Evolutionary conservation across 2,888 invertebrate genomes (phyloP).

Genomic region (Mimas tiliae): DNA sequence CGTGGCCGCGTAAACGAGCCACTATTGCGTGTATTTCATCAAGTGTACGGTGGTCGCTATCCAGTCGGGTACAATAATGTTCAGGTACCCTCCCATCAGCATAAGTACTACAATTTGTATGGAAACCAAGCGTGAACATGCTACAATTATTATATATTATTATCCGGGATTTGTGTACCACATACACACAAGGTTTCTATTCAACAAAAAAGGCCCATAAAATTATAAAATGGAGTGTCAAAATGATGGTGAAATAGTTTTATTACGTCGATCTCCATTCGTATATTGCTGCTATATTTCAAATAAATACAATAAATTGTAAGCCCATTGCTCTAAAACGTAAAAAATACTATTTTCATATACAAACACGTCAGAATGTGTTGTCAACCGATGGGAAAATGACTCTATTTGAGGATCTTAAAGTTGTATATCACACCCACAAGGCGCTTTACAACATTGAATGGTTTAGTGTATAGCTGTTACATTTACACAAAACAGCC

Average conservation of each 20-base stretch:
- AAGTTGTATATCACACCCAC: conserved; percentile 66
- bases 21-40: no score
- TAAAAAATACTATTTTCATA: conserved; percentile 56
- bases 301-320: conserved; percentile 50
- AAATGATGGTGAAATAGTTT: conserved; percentile 39
- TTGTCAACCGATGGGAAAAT: conserved; percentile 67
- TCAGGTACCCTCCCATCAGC: no score
- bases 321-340: conserved; percentile 47
- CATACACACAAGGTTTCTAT: conserved; percentile 13
- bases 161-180: neutral
- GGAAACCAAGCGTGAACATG: no score
- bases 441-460: conserved; percentile 37
- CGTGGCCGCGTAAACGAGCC: no score
- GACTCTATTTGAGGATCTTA: conserved; percentile 69
- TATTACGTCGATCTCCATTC: conserved; percentile 37
- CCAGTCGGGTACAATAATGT: no score
- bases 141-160: no score
- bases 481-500: conserved; percentile 25
- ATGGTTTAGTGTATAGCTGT: conserved; percentile 14
- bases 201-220: conserved; percentile 9
- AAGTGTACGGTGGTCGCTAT: no score
- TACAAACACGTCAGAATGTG: conserved; percentile 63
- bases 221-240: conserved; percentile 40
- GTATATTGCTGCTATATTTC: conserved; percentile 43
- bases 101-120: no score